Conservation (phyloP, 2,113 vertebrate genomes). For the Pygoscelis antarcticus region DNA sequence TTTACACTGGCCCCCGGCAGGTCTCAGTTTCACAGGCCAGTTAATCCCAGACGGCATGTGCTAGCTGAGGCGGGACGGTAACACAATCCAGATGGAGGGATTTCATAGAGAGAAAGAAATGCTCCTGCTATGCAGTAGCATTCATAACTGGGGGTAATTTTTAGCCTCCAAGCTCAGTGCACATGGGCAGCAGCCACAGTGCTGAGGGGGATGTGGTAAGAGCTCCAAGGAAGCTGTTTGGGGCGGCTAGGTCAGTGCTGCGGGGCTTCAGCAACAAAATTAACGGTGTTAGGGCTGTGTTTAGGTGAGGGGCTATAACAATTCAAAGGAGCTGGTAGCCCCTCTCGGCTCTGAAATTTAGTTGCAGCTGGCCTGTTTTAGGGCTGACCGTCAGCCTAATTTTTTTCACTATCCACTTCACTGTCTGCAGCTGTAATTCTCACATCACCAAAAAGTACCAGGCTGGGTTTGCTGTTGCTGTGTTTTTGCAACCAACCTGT, state of each 20-base stretch:
- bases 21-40: background rate
- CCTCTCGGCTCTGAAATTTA: background rate
- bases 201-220: background rate
- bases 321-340: background rate
- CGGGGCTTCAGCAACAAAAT: background rate
- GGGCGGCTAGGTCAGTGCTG: accelerated
- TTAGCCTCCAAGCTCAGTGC: background rate
- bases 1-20: background rate
- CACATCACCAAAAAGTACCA: background rate
- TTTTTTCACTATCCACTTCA: background rate
- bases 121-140: background rate
- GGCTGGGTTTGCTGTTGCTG: background rate
- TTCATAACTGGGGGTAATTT: background rate
- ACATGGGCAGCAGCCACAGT: background rate
- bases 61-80: background rate
- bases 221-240: background rate
- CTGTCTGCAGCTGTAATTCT: background rate
- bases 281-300: background rate
- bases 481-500: background rate
- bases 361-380: background rate
- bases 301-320: background rate
- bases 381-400: background rate
- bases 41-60: background rate
- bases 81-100: background rate
- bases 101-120: background rate